phyloP scores from a whole-genome alignment of 2,888 invertebrate species.

The Drosophila siamana region DNA sequence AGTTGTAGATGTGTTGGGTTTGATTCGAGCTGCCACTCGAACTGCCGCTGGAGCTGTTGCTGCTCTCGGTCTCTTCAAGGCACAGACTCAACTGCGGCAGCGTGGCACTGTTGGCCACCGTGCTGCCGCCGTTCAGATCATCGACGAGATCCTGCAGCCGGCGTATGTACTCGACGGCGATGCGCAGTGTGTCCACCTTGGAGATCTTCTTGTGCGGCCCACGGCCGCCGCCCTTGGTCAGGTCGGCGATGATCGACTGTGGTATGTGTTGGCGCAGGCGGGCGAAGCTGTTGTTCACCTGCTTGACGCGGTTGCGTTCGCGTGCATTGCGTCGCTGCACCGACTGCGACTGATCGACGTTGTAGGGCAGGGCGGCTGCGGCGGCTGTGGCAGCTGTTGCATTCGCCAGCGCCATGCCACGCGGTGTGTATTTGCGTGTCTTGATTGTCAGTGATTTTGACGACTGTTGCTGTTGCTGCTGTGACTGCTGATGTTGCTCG shows the following conservation, averaged over 20 bases:
- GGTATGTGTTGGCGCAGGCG: conserved; percentile 95
- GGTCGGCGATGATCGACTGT: conserved; percentile 90
- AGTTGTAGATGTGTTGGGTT: conserved; percentile 46
- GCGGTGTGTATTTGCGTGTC: conserved; percentile 89
- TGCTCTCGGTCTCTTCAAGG: conserved; percentile 60
- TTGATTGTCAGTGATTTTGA: conserved; percentile 87
- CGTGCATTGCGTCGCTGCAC: conserved; percentile 96
- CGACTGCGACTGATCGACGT: conserved; percentile 91
- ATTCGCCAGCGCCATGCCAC: conserved; percentile 83
- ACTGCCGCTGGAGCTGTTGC: conserved; percentile 46
- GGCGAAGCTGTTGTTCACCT: conserved; percentile 97
- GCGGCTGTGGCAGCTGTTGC: conserved; percentile 18
- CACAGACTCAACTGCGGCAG: conserved; percentile 57
- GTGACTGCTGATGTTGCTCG: conserved; percentile 29
- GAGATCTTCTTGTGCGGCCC: conserved; percentile 93
- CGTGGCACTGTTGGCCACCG: conserved; percentile 53
- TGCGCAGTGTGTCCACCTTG: conserved; percentile 94
- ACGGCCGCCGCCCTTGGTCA: conserved; percentile 89
- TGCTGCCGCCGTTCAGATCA: conserved; percentile 73
- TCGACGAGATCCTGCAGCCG: conserved; percentile 91
- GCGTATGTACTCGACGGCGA: conserved; percentile 96
- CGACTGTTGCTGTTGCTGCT: conserved; percentile 26
- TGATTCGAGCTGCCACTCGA: conserved; percentile 26
- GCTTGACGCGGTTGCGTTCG: conserved; percentile 97
- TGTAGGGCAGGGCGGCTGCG: conserved; percentile 62